These are phyloP conservation scores for Caenorhabditis sp. DNA, from an alignment of 2,888 invertebrate genomes.

Conservation along the genomic window DNA sequence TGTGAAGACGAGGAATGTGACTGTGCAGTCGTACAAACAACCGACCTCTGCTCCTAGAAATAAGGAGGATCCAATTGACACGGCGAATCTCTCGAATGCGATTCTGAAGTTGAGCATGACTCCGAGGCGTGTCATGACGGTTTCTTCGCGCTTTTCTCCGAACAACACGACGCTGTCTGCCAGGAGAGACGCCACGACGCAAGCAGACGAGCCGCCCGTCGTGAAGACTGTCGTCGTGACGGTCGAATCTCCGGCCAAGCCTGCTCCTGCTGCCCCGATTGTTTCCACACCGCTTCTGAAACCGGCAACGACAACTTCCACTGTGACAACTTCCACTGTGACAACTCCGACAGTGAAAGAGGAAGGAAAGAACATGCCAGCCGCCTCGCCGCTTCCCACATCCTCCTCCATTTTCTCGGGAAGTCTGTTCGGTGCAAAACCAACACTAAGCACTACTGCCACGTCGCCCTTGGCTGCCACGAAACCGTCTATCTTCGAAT, in stretches of 20 bases:
- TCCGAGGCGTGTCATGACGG: conserved; percentile 26
- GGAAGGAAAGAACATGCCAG: neutral
- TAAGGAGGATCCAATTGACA: conserved; percentile 17
- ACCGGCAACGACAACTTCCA: neutral
- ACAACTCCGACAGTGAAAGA: neutral
- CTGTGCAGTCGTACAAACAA: conserved; percentile 13
- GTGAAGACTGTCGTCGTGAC: conserved; percentile 36
- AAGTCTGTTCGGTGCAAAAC: conserved; percentile 16
- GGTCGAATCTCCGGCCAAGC: conserved; percentile 31
- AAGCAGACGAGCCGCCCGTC: conserved; percentile 45
- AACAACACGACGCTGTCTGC: neutral
- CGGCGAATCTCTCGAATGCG: conserved; percentile 44
- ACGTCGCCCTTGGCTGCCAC: neutral
- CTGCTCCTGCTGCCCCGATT: neutral
- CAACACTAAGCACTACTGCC: neutral
- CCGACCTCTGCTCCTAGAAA: neutral
- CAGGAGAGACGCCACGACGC: conserved; percentile 46
- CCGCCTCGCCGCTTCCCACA: neutral
- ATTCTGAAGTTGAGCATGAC: conserved; percentile 52
- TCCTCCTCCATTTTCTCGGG: conserved; percentile 37
- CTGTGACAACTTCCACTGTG: neutral
- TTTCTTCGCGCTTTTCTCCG: conserved; percentile 5
- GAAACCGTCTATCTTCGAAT: neutral
- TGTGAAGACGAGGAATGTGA: conserved; percentile 28
- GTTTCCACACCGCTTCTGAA: neutral